Conservation (phyloP, 2,797 vertebrate species). For the Molossus molossus region DNA sequence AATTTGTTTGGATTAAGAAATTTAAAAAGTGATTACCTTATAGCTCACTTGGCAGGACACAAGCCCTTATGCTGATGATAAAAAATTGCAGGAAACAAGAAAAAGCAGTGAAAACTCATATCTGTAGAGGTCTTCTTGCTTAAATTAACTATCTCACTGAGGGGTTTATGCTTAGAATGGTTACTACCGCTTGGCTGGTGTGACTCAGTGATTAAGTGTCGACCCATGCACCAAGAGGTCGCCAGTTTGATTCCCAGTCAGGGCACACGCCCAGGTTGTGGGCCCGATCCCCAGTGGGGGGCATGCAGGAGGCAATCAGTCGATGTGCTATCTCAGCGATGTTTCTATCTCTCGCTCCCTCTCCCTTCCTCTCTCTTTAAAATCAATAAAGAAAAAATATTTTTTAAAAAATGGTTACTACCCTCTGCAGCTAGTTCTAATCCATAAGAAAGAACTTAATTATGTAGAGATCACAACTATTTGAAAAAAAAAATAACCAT, state of each 20-base stretch:
- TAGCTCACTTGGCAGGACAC: background rate
- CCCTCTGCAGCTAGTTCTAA: background rate
- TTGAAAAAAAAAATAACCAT: background rate
- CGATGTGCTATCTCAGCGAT: no score
- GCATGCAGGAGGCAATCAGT: no score
- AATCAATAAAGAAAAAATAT: no score
- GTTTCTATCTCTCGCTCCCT: no score
- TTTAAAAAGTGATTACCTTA: background rate
- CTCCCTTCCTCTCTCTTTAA: no score
- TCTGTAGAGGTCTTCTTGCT: background rate
- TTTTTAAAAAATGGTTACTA: background rate
- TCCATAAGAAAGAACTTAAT: background rate
- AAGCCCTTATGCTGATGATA: background rate
- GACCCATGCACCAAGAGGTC: no score
- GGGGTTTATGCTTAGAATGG: background rate
- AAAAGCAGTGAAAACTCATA: background rate
- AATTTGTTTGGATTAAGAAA: background rate
- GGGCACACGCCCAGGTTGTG: no score
- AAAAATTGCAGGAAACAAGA: background rate
- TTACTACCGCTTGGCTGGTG: background rate
- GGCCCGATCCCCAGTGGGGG: no score
- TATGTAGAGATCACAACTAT: background rate
- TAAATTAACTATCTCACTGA: conserved; percentile 41
- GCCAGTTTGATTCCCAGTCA: no score
- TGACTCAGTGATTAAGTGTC: no score